Base-by-base conservation (phyloP, 53 echinoderm and acorn worm genomes). In the Patiria pectinifera region DNA sequence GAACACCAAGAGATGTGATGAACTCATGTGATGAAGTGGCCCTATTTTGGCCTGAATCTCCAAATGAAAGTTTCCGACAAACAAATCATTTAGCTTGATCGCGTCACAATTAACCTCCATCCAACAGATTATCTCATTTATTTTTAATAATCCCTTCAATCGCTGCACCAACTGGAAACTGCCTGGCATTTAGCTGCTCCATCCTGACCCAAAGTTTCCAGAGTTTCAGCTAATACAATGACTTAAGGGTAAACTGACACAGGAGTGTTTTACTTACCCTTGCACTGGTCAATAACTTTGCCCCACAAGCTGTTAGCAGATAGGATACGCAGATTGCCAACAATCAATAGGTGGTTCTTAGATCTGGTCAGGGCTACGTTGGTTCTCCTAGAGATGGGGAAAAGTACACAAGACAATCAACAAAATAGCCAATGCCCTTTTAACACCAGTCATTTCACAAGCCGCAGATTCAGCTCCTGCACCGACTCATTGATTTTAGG, bases 301-400 rank as follows among this genome's bases (percentile, higher is more conserved):
- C 96, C 95, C 98, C 98, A 98, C 79, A 98, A 79, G 23, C 35
- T 59, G 82, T 98, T 96, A 19, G 93, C 95, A 8, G 93, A 93
- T 23, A 98, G 87, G 61, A 98, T 98, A 79, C 87, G 94, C 62
- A 96, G 90, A 24, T 97, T 93, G n/a, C 98, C 98, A 22, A 97
- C 95, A 87, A 98, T 98, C 58, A 98, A 93, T 23, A 98, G 95
- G 83, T 98, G 98, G 78, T 95, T 92, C 80, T 95, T 96, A 62
- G 96, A 95, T 88, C 98, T 86, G 6, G 98, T 98, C 82, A 98
- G 91, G 11, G 98, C 98, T 53, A 98, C 98, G 79, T 98, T 98
- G 77, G 96, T 98, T 23, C 98, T 92, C 91, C 98, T 97, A 74
- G 24, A 74, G 22, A 74, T 4, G 21, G 21, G 69, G 69, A 21